These are phyloP conservation scores for Nasonia giraulti DNA, from an alignment of 1,140 invertebrate species.

Conservation along the genomic window DNA sequence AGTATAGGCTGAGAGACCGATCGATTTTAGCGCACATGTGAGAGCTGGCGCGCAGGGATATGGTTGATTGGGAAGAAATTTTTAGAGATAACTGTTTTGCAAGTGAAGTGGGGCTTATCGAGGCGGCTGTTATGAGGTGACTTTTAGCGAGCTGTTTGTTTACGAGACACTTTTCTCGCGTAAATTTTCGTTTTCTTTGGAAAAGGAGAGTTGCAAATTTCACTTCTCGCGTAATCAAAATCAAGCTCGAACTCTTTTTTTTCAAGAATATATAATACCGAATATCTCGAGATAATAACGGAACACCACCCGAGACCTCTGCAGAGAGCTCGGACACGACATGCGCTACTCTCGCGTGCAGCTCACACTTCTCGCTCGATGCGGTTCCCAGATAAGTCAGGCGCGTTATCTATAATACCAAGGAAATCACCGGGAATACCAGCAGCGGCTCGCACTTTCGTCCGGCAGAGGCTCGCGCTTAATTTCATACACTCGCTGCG, in stretches of 20 bases:
- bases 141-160: background rate
- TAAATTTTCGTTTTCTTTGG: background rate
- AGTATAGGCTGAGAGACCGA: background rate
- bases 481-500: background rate
- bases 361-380: background rate
- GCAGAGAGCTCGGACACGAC: background rate
- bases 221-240: background rate
- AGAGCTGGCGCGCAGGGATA: background rate
- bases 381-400: background rate
- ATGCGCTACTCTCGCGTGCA: background rate
- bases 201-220: background rate
- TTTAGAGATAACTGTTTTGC: background rate
- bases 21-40: background rate
- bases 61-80: background rate
- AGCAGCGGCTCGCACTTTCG: slow-evolving; percentile 36
- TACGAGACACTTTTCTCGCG: background rate
- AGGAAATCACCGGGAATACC: background rate
- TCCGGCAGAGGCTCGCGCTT: slow-evolving; percentile 9
- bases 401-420: background rate
- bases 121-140: too few relatives aligned
- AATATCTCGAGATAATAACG: background rate
- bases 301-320: background rate
- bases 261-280: too few relatives aligned
- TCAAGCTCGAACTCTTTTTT: too few relatives aligned
- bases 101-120: background rate